phyloP scores from a whole-genome alignment of 2,113 vertebrate genomes.

The Natator depressus region DNA sequence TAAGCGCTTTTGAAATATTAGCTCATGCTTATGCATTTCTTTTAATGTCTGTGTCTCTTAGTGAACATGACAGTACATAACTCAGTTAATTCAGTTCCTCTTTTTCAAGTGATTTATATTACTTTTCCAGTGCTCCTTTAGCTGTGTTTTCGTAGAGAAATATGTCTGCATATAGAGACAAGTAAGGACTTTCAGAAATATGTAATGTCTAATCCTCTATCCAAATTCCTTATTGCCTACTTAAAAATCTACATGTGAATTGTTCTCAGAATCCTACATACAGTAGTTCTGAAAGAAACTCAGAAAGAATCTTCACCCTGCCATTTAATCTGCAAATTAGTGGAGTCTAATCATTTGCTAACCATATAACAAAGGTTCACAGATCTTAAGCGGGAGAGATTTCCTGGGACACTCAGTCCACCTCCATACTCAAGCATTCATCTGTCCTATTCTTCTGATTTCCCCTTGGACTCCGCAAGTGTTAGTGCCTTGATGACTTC shows the following conservation, averaged over 20 bases:
- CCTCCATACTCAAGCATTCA: not conserved
- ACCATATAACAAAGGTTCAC: not conserved
- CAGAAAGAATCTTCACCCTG: not conserved
- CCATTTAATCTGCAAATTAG: not conserved
- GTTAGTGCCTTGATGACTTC: not conserved
- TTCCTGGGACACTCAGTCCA: not conserved
- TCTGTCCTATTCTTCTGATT: not conserved
- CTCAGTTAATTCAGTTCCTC: slow-evolving; percentile 42
- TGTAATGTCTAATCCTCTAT: not conserved
- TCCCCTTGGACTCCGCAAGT: not conserved
- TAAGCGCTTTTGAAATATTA: not conserved
- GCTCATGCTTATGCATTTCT: not conserved
- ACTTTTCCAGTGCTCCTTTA: slow-evolving; percentile 17
- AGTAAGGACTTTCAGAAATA: slow-evolving; percentile 21
- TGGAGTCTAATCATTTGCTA: not conserved
- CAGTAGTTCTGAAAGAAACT: not conserved
- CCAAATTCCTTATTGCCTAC: not conserved
- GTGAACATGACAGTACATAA: slow-evolving; percentile 18
- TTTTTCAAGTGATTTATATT: slow-evolving; percentile 57
- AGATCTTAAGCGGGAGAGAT: not conserved
- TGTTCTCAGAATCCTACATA: not conserved
- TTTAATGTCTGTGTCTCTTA: not conserved
- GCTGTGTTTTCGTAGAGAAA: slow-evolving; percentile 5
- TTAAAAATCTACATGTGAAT: not conserved
- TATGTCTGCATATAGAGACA: slow-evolving; percentile 39